These are phyloP conservation scores for Syrrhaptes paradoxus DNA, from an alignment of 2,113 vertebrate genomes.

Conservation along the genomic window DNA sequence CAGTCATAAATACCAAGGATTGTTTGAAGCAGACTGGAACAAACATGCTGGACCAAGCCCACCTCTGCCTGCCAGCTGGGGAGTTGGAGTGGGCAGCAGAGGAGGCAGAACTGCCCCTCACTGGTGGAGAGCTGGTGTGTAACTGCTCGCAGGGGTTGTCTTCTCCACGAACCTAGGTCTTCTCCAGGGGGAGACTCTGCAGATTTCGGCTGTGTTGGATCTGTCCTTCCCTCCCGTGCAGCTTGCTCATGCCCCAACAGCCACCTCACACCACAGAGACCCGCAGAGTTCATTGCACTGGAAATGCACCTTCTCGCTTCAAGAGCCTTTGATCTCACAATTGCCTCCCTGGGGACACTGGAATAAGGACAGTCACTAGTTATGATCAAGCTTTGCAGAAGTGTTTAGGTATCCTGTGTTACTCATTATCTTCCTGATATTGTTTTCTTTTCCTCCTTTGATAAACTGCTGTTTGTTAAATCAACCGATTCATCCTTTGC, in stretches of 20 bases:
- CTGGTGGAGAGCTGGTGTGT: neutral
- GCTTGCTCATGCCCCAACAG: neutral
- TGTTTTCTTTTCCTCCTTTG: constrained; percentile 41
- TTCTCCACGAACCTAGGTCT: neutral
- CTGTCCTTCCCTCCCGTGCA: neutral
- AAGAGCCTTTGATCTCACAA: neutral
- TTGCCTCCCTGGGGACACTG: neutral
- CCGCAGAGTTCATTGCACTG: neutral
- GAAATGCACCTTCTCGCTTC: neutral
- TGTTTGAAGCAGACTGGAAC: constrained; percentile 3
- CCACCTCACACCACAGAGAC: fast-evolving
- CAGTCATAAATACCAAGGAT: constrained; percentile 5
- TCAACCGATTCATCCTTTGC: constrained; percentile 24
- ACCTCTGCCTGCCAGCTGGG: neutral
- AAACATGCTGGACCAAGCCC: neutral
- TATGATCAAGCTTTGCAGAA: neutral
- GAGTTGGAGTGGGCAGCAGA: neutral
- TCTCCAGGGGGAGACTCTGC: neutral
- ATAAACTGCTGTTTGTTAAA: constrained; percentile 7
- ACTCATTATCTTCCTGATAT: constrained; percentile 43
- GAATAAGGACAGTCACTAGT: constrained; percentile 19
- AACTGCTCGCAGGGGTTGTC: neutral
- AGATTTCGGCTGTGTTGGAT: neutral
- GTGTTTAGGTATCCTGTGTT: constrained; percentile 34
- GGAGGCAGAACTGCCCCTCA: neutral